Base-by-base conservation (phyloP, 2,888 invertebrate species). In the Sphaerophoria rueppellii region DNA sequence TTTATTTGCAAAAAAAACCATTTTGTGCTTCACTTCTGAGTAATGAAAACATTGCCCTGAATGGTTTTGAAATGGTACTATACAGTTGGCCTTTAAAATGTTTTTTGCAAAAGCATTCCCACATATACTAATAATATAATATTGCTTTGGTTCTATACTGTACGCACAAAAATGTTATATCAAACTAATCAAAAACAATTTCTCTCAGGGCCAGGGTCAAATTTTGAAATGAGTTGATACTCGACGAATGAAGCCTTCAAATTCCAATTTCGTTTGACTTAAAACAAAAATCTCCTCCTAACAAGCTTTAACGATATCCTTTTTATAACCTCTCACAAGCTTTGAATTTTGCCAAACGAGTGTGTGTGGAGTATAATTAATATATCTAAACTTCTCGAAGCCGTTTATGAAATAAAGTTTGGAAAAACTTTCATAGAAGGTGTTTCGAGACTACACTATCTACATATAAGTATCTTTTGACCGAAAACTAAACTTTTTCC, bases 61-160 rank as follows among this genome's bases (percentile, higher is more conserved):
- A 35, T 7, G 6, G 24, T 4, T 7, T 61, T 52, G 4, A 16
- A 40, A 35, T 50, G 40, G 52, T 52, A 11, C 37, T 76, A 69
- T 76, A 76, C 67, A 40, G n/a, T 67, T 69, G 69, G 46, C 34
- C 58, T 43, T 52, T 76, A 58, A 69, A 69, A 43, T 52, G 48
- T 32, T 58, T 43, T 40, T 75, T 34, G 14, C n/a, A 43, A 48
- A 63, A 46, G 46, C 63, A 46, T 63, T 63, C 6, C 34, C 32
- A 34, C 48, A 63, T 63, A n/a, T 54, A 54, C 37, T 67, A 40
- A 54, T 34, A 63, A 32, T 63, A 6, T 61, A 32, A 34, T 63
- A 63, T 61, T 58, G 37, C 35, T 58, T 58, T 58, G 52, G 37
- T 5, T 4, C 16, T 12, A 11, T 43, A 60, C 40, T 67, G 43